Base-by-base conservation (phyloP, 2,113 vertebrate genomes). In the Cyanistes caeruleus region DNA sequence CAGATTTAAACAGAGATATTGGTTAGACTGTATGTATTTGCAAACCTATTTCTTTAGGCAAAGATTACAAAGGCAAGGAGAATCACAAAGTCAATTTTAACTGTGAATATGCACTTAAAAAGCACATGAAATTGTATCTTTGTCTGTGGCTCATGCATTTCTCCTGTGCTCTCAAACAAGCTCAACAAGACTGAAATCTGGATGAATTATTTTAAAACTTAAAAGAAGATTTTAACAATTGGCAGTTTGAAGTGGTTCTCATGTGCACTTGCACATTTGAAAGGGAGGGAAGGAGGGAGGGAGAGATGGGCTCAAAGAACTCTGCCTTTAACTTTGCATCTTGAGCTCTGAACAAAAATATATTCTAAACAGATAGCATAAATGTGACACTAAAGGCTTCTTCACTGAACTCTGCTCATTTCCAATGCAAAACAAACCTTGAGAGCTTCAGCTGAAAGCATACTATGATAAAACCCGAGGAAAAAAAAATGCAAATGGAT, bases 41-140 rank as follows among this genome's bases (percentile, higher is more conserved):
- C 69, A 96, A 94, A 91, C 81, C 64, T 88, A 69, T 96, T 95
- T 95, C 92, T 94, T 88, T 52, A 93, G 90, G 89, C 87, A 83
- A 95, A 94, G 82, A 87, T 91, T 87, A 88, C 83, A 84, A 90
- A 94, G 53, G 86, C 85, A 87, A 94, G 86, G 92, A 94, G 85
- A 96, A 84, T 72, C 82, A 92, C 88, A 94, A 93, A 95, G 88
- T 92, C 86, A 93, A 12, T 94, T 95, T 92, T 82, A 84, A 87
- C 73, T 33, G 85, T 93, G 86, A 94, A 89, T 94, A 72, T 92
- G 82, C 88, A 87, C 76, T 90, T 90, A 5, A 90, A 91, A 94
- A 84, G 31, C 85, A 84, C 69, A 46, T 82, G 82, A 84, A 94
- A 89, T 63, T 84, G 39, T 37, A 67, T 84, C 68, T 62, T 89